A percentile compares a stretch with the other conserved stretches of the same genome.
Conservation (phyloP, 92 coral and sea anemone species). For the Epizoanthus ramosus region DNA sequence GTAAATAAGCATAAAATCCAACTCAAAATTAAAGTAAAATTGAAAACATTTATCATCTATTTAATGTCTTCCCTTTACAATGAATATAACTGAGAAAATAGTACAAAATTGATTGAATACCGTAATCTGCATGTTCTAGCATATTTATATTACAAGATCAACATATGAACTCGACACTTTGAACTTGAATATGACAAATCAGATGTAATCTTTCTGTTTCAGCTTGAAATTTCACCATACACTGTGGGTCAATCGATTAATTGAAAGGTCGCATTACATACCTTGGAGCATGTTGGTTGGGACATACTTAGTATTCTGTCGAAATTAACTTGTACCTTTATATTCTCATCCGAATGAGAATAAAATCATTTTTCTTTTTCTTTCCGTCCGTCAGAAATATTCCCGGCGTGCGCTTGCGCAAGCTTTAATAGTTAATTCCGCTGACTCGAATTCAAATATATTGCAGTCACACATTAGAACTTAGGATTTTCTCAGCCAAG, state of each 20-base stretch:
- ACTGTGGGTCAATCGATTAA: background rate
- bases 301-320: slow-evolving; percentile 19
- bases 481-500: background rate
- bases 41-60: background rate
- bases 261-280: background rate
- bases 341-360: background rate
- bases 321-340: background rate
- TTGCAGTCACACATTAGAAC: background rate
- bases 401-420: slow-evolving; percentile 47
- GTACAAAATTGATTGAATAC: too few relatives aligned
- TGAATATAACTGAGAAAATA: too few relatives aligned
- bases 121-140: too few relatives aligned
- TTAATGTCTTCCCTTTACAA: background rate
- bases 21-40: slow-evolving; percentile 1
- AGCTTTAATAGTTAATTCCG: background rate
- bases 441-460: background rate
- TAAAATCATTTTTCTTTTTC: slow-evolving; percentile 30
- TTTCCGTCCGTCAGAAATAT: background rate
- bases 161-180: too few relatives aligned
- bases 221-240: background rate
- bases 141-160: too few relatives aligned
- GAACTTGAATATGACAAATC: too few relatives aligned
- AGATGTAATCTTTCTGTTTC: background rate
- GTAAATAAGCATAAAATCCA: background rate
- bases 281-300: slow-evolving; percentile 10